These are phyloP conservation scores for Conus betulinus DNA, from an alignment of 1,140 invertebrate species.

Conservation along the genomic window DNA sequence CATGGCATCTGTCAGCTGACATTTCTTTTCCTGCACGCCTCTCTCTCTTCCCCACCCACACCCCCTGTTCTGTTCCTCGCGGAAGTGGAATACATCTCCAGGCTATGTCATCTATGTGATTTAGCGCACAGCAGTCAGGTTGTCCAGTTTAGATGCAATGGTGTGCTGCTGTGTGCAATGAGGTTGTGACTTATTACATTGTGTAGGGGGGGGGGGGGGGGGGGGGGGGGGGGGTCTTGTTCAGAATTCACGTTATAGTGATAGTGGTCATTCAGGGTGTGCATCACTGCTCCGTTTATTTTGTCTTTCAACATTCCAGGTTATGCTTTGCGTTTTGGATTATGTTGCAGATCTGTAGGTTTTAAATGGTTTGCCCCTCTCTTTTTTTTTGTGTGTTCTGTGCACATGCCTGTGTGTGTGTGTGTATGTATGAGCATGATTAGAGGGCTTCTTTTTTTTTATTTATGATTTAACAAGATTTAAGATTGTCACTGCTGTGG, in stretches of 20 bases:
- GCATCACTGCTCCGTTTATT: neutral
- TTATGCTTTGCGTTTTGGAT: neutral
- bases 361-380: neutral
- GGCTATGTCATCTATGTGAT: too few relatives aligned
- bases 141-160: neutral
- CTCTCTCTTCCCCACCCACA: neutral
- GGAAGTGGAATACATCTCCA: neutral
- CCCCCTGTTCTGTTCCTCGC: too few relatives aligned
- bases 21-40: neutral
- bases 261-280: neutral
- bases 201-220: too few relatives aligned
- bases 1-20: neutral
- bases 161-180: neutral
- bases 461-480: too few relatives aligned
- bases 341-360: neutral
- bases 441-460: too few relatives aligned
- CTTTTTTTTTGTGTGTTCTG: neutral
- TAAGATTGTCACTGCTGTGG: too few relatives aligned
- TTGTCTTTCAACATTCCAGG: neutral
- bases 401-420: neutral
- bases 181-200: neutral
- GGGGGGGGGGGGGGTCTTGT: neutral
- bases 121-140: too few relatives aligned
- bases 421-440: neutral
- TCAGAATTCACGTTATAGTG: too few relatives aligned